Evolutionary conservation across 2,113 vertebrate genomes (phyloP), one percentile per base, ranked within the genome.

Genomic region (Gambusia holbrooki): DNA sequence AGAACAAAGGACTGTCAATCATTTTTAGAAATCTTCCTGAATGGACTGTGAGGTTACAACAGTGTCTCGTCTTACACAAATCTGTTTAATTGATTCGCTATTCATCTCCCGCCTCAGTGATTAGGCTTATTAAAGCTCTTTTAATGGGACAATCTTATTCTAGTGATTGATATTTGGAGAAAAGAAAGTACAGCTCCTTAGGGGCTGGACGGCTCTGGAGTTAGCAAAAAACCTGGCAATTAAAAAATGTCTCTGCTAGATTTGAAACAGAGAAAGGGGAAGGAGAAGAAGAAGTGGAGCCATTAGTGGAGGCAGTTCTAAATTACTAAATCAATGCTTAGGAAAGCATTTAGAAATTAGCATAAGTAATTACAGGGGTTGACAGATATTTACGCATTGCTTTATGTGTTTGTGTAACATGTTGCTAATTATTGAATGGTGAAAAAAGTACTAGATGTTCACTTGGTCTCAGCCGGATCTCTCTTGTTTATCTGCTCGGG

Each of bases 101-200:
- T 84, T 87, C 84, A 73, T 87, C 89, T 89, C 83, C 86, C 64
- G 90, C 93, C 89, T 93, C 90, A 90, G 80, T 88, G 91, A 92
- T 93, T 93, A 93, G 89, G 81, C 84, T 83, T 85, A 93, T 93
- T 92, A 92, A 93, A 88, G 82, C 76, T 69, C 65, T 88, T 90
- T 92, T 93, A 93, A 93, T 93, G 87, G 89, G 80, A 91, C 91
- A 91, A 90, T 92, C 91, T 93, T 85, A 86, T 91, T 92, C 77
- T 72, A 84, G 87, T 92, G 92, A 94, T 93, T 91, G 91, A 93
- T 93, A 92, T 91, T 92, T 92, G 77, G 73, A 80, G 76, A 90
- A 76, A 77, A 69, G 72, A 82, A 88, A 83, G 84, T 75, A 79
- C 60, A 51, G 82, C 79, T 93, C 90, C 85, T 86, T 48, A 48